phyloP scores from a whole-genome alignment of 92 coral and sea anemone genomes.

The Palythoa heliodiscus region DNA sequence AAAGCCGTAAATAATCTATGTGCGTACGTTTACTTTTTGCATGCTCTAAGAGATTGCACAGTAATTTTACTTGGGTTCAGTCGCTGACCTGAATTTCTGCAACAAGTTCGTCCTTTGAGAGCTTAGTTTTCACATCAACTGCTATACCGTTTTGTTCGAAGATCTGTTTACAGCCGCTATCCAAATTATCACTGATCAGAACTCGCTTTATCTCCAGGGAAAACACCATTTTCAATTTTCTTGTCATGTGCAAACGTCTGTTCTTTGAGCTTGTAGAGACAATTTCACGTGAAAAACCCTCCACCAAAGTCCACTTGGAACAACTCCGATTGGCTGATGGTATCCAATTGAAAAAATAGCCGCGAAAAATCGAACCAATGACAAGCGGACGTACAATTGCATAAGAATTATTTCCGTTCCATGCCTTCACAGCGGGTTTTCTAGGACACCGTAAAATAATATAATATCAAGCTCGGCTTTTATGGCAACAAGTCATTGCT shows the following conservation, averaged over 20 bases:
- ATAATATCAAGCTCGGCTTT: no score
- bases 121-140: slow-evolving; percentile 87
- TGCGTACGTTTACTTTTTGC: neutral
- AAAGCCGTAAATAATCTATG: neutral
- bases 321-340: slow-evolving; percentile 9
- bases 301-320: neutral
- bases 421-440: neutral
- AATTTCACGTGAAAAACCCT: slow-evolving; percentile 7
- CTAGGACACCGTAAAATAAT: no score
- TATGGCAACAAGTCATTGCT: neutral
- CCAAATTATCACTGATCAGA: slow-evolving; percentile 90
- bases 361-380: slow-evolving; percentile 31
- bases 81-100: slow-evolving; percentile 74
- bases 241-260: neutral
- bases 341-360: slow-evolving; percentile 16
- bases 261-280: neutral
- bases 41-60: neutral
- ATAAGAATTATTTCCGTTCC: neutral
- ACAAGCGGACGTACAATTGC: slow-evolving; percentile 1
- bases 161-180: slow-evolving; percentile 84
- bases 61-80: neutral
- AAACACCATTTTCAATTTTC: slow-evolving; percentile 65
- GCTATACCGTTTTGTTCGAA: slow-evolving; percentile 79
- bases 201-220: slow-evolving; percentile 83
- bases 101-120: slow-evolving; percentile 85